phyloP scores from a whole-genome alignment of 2,113 vertebrate species.

The Gobius niger region DNA sequence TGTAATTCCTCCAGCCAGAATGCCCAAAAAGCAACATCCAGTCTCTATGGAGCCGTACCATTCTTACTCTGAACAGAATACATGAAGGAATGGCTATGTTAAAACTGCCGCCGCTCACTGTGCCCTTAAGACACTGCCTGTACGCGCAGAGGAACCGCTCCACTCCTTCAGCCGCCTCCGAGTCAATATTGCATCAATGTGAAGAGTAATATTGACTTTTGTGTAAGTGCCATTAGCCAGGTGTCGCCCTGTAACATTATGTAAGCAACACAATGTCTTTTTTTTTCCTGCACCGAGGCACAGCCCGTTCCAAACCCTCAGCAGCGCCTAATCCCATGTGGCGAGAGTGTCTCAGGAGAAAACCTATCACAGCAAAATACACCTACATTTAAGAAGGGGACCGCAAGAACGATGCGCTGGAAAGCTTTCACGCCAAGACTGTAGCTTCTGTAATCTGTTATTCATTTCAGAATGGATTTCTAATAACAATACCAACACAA shows the following conservation, averaged over 20 bases:
- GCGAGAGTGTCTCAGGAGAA: constrained; percentile 38
- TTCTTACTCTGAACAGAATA: not conserved
- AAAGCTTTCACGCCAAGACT: constrained; percentile 4
- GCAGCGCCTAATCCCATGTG: constrained; percentile 35
- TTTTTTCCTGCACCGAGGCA: constrained; percentile 34
- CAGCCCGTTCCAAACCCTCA: constrained; percentile 27
- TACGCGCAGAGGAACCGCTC: constrained; percentile 9
- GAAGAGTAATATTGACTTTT: constrained; percentile 61
- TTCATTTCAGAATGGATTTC: too few relatives aligned
- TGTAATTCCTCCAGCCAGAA: too few relatives aligned
- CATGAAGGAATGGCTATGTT: not conserved
- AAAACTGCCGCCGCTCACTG: not conserved
- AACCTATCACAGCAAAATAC: constrained; percentile 36
- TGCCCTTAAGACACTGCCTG: constrained; percentile 2
- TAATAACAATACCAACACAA: too few relatives aligned
- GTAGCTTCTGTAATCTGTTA: too few relatives aligned
- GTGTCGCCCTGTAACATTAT: constrained; percentile 48
- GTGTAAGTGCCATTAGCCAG: constrained; percentile 49
- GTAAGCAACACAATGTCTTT: constrained; percentile 34
- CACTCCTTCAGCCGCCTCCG: constrained; percentile 24
- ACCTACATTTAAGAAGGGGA: constrained; percentile 22
- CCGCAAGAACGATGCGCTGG: constrained; percentile 6
- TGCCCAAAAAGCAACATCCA: not conserved
- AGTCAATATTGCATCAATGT: constrained; percentile 61
- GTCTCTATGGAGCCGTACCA: not conserved